Evolutionary conservation across 2,888 invertebrate genomes (phyloP).

Genomic region (Selenia dentaria): DNA sequence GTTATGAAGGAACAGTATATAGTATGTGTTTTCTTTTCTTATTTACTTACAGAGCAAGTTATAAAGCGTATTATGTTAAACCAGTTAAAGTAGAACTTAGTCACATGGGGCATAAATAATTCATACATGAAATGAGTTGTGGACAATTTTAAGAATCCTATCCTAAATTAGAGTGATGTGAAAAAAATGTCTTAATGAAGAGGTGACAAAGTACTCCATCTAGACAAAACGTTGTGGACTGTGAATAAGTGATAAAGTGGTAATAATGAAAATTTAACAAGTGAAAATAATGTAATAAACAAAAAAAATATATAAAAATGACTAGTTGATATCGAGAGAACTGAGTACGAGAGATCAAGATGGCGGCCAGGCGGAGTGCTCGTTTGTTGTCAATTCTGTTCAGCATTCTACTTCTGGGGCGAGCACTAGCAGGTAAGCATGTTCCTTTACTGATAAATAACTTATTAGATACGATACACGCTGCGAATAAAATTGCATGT

Average conservation of each 20-base stretch:
- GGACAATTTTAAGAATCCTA: too few relatives aligned
- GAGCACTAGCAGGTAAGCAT: constrained; percentile 73
- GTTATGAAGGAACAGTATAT: too few relatives aligned
- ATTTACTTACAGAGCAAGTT: too few relatives aligned
- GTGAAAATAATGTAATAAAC: constrained; percentile 3
- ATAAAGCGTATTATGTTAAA: too few relatives aligned
- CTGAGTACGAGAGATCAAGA: constrained; percentile 47
- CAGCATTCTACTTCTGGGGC: constrained; percentile 74
- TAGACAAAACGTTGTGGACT: not conserved
- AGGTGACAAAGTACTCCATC: constrained; percentile 7
- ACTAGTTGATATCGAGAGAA: constrained; percentile 55
- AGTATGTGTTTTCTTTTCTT: too few relatives aligned
- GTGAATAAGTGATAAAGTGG: constrained; percentile 12
- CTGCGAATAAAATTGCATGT: constrained; percentile 23
- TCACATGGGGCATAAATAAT: too few relatives aligned
- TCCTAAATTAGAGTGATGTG: not conserved
- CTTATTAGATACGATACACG: constrained; percentile 29
- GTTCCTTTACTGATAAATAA: constrained; percentile 27
- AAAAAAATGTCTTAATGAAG: constrained; percentile 1
- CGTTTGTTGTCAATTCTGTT: constrained; percentile 73
- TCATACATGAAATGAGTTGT: too few relatives aligned
- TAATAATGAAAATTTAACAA: constrained; percentile 3
- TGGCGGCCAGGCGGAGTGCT: constrained; percentile 62
- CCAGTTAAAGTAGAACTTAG: too few relatives aligned
- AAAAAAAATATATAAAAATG: constrained; percentile 39